Base-by-base conservation (phyloP, 2,797 vertebrate genomes). In the Nannoperca obscura region DNA sequence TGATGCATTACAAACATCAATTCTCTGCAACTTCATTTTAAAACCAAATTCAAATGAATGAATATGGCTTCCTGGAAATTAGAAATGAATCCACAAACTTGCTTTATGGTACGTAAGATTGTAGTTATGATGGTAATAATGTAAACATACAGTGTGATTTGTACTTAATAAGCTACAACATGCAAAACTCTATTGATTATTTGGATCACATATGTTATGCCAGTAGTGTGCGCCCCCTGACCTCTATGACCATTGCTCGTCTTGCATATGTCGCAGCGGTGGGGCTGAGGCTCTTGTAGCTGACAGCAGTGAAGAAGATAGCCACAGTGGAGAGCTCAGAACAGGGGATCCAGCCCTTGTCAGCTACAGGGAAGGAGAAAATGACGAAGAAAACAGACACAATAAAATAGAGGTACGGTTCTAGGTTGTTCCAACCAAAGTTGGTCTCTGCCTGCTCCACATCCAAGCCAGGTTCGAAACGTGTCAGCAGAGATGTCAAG, bases 391-490 rank as follows among this genome's bases (percentile, higher is more conserved):
- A 94, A 2, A 99, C 98, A 0, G 98, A 99, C 1, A 99, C 79
- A 74, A 99, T 94, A 85, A 99, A 99, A 86, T 99, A 97, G 24
- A 96, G 57, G 34, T 99, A 97, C 0, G 97, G 98, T 82, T 99
- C 98, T 46, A 99, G 93, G 87, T 99, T 97, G 91, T 97, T 99
- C 97, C 97, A 99, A 59, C 98, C 95, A 62, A 99, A 99, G 94
- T 98, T 97, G 53, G 94, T 96, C 90, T 99, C 98, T 0, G 98
- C 98, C 92, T 99, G 96, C 83, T 98, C 97, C 80, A 99, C 95
- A 10, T 99, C 97, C 77, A 99, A 91, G 81, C 95, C 91, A 0
- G 98, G 97, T 79, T 99, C 97, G 5, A 99, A 99, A 75, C 94
- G 96, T 40, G 96, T 96, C 80, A 99, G 92, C 73, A 99, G 91